Base-by-base conservation (phyloP, 2,888 invertebrate genomes). In the Calameuta pallipes region DNA sequence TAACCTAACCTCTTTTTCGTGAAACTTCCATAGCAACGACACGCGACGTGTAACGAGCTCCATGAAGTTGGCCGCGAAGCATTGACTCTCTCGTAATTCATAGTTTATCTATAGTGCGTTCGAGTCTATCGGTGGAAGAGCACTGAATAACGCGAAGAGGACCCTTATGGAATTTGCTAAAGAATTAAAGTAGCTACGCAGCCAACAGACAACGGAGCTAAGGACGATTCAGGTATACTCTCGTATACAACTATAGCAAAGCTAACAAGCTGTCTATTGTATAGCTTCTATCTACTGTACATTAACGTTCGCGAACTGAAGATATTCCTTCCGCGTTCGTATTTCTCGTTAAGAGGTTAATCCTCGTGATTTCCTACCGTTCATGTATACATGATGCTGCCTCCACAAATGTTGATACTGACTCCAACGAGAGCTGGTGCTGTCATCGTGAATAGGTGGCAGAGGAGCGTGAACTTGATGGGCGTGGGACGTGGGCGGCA, bases 401-500 rank as follows among this genome's bases (percentile, higher is more conserved):
- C 96, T 93, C 96, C 96, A 96, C 84, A 96, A 94, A 92, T 96
- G 96, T 86, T 94, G 94, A 91, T 96, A 96, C 93, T 96, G 96
- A 85, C 94, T 94, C 95, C 95, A 96, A 81, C 94, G 83, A 31
- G 92, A 92, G 85, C 87, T 92, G 89, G 93, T 94, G 91, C 93
- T 94, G 90, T 93, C 94, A 87, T 93, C 94, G 89, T 93, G 93
- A 79, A 94, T 93, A 86, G 94, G 94, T 84, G 93, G 93, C 90
- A 94, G 93, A 88, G 94, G 94, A 85, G 94, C 93, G 92, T 94
- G 94, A 79, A 94, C 94, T 88, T 94, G 93, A 87, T 94, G 94
- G 84, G 94, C 94, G 89, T 94, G 94, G 87, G 94, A 93, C 84
- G 94, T 94, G 82, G 93, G 94, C 84, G 94, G 94, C 84, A 94